phyloP scores from a whole-genome alignment of 2,113 vertebrate genomes.

The Ctenodactylus gundi region DNA sequence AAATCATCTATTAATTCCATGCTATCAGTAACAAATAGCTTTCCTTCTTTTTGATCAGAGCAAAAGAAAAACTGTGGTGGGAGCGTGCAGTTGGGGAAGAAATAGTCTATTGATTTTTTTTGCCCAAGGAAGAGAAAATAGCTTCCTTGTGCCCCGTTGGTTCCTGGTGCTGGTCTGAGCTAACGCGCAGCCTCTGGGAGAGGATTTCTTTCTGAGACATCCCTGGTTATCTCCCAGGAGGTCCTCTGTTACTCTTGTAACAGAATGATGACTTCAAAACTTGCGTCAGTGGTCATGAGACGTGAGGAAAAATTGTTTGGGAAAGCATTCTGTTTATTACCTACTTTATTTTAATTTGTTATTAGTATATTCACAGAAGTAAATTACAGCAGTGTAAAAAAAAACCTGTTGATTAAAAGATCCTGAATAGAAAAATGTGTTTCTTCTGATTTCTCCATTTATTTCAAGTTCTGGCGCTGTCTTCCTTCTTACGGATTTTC shows the following conservation, averaged over 20 bases:
- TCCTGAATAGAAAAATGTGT: neutral
- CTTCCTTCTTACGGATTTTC: neutral
- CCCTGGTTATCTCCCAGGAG: neutral
- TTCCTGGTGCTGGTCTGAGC: neutral
- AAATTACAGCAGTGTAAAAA: constrained; percentile 2
- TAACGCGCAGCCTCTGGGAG: neutral
- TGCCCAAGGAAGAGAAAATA: neutral
- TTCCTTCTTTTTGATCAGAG: neutral
- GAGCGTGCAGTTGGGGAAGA: neutral
- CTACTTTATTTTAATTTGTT: neutral
- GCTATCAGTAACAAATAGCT: neutral
- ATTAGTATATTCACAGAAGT: neutral
- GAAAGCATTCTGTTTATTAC: neutral
- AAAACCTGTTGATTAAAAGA: neutral
- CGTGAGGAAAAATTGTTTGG: neutral
- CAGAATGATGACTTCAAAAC: neutral
- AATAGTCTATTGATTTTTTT: neutral
- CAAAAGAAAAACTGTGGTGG: neutral
- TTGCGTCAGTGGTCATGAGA: neutral
- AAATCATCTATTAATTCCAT: neutral
- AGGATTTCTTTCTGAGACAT: neutral
- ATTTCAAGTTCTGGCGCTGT: neutral
- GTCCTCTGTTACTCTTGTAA: neutral
- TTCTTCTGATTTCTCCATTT: neutral
- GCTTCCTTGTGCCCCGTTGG: neutral